Evolutionary conservation across 2,888 invertebrate genomes (phyloP).

Genomic region (Troides helena): DNA sequence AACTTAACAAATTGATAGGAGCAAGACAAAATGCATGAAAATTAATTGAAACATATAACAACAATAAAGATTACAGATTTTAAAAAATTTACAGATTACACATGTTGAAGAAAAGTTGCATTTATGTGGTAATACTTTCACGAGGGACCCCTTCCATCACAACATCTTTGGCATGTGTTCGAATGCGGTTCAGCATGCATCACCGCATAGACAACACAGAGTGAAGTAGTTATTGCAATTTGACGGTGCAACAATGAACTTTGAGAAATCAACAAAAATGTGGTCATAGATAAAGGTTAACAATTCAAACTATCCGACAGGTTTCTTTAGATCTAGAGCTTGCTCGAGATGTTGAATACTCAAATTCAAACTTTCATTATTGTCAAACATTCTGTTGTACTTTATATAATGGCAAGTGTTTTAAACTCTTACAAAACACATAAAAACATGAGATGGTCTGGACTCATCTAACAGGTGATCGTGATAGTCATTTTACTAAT

Average conservation of each 20-base stretch:
- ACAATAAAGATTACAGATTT: slow-evolving; percentile 6
- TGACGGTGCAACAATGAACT: not conserved
- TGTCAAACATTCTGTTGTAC: too few species aligned
- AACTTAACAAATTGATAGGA: slow-evolving; percentile 25
- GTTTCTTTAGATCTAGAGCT: too few species aligned
- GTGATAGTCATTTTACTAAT: too few species aligned
- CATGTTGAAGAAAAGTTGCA: not conserved
- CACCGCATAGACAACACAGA: slow-evolving; percentile 12
- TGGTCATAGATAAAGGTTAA: slow-evolving; percentile 22
- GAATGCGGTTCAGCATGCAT: not conserved
- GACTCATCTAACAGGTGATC: too few species aligned
- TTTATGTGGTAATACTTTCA: slow-evolving; percentile 3
- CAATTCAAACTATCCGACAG: slow-evolving; percentile 1
- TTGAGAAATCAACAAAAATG: slow-evolving; percentile 1
- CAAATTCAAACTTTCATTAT: too few species aligned
- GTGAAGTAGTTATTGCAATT: not conserved
- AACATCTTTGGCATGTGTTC: slow-evolving; percentile 28
- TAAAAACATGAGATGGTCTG: too few species aligned
- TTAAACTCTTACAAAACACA: too few species aligned
- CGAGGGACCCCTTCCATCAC: slow-evolving; percentile 20
- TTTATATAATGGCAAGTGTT: too few species aligned
- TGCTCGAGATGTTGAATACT: too few species aligned
- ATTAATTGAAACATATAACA: slow-evolving; percentile 9
- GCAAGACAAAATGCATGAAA: slow-evolving; percentile 5
- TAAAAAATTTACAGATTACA: slow-evolving; percentile 2